These are phyloP conservation scores for Mamestra configurata DNA, from an alignment of 1,140 invertebrate genomes.

Conservation along the genomic window DNA sequence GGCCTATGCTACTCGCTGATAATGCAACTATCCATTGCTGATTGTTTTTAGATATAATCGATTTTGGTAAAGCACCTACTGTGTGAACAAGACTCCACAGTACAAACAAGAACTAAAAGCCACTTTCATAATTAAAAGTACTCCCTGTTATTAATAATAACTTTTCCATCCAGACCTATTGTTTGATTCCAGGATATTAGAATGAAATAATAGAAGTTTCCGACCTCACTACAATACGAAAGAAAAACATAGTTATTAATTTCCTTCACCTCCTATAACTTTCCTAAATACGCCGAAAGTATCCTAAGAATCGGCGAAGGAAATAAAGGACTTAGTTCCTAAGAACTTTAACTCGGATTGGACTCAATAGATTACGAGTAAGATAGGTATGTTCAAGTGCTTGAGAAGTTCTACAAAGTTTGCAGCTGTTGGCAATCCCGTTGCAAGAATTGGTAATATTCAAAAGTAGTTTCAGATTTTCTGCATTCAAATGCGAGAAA, in stretches of 20 bases:
- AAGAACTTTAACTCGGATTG: background rate
- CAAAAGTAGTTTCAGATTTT: background rate
- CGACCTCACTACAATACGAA: background rate
- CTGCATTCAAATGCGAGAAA: background rate
- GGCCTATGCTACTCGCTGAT: too few species aligned
- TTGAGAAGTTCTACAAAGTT: background rate
- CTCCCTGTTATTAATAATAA: background rate
- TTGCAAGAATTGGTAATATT: slow-evolving; percentile 1
- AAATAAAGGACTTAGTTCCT: background rate
- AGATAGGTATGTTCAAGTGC: background rate
- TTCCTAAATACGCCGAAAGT: background rate
- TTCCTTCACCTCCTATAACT: background rate
- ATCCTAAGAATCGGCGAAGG: background rate
- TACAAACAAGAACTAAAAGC: background rate
- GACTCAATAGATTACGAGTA: slow-evolving; percentile 3
- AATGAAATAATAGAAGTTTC: slow-evolving; percentile 26
- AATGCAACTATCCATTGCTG: too few species aligned
- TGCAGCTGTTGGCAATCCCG: slow-evolving; percentile 4
- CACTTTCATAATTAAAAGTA: slow-evolving; percentile 6
- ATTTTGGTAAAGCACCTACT: background rate
- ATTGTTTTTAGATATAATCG: too few species aligned
- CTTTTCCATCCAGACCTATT: background rate
- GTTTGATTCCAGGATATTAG: slow-evolving; percentile 7
- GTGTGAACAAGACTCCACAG: background rate
- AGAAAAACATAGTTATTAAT: slow-evolving; percentile 8